Base-by-base conservation (phyloP, 2,113 vertebrate genomes). In the Onychorhynchus coronatus region DNA sequence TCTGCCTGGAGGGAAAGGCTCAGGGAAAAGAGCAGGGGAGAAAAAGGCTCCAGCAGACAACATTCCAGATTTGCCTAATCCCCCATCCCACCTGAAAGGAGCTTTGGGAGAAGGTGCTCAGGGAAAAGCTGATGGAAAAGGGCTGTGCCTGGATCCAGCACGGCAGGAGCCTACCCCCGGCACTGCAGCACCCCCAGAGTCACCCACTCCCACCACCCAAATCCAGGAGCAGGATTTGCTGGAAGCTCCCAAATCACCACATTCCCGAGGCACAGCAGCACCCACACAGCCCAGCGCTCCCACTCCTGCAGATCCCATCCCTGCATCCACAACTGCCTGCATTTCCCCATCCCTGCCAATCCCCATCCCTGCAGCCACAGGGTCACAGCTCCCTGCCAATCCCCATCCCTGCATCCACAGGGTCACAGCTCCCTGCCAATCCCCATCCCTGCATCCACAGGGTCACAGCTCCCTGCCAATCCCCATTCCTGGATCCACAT, bases 1-100 rank as follows among this genome's bases (percentile, higher is more conserved):
- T 82, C 88, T 86, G 95, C 83, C 87, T 91, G 72, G 28, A 90
- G 88, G 86, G 81, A 58, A 94, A 94, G 94, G 95, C 85, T 94
- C 92, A 94, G 67, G 66, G 91, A 94, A 96, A 96, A 95, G 95
- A 96, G 76, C 91, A 91, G 91, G 42, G 70, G 62, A 85, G 87
- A 63, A 91, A 83, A 79, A 56, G 3, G 91, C 78, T 91, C 50
- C 92, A 81, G 80, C 6, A 92, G 77, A 87, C 78, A 83, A 92
- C 78, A 31, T 68, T 94, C 53, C 76, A 88, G 71, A 94, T 80
- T 90, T 50, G 84, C 16, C 79, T 93, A 91, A 96, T 90, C 89
- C 93, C 75, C 5, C 59, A 47, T 66, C 88, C 30, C 30, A 7
- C 15, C 91, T 77, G 85, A 72, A 81, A 90, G 65, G 37, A 81